Conservation (phyloP, 2,113 vertebrate genomes). For the Muntiacus muntjak region DNA sequence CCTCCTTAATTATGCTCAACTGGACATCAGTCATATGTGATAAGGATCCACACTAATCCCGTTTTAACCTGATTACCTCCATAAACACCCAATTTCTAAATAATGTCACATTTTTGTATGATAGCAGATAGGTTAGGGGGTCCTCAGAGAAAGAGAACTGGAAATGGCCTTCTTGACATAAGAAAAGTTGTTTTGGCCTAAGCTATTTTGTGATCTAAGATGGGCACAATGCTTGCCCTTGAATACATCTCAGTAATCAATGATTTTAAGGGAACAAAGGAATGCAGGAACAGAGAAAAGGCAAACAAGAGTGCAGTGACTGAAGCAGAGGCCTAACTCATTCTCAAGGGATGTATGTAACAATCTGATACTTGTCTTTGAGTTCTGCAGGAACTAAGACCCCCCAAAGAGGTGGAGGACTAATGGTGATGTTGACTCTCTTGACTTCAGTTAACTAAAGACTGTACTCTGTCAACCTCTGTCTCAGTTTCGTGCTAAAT, state of each 20-base stretch:
- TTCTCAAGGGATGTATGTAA: background rate
- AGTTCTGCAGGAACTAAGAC: background rate
- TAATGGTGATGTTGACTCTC: background rate
- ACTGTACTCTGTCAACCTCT: background rate
- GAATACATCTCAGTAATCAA: background rate
- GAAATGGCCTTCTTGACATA: background rate
- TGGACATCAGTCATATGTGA: background rate
- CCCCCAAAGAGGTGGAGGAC: no score
- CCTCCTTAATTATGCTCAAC: no score
- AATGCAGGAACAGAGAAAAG: background rate
- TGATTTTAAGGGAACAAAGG: background rate
- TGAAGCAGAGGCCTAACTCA: background rate
- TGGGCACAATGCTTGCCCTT: background rate
- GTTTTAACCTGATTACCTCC: background rate
- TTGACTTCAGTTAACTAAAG: background rate
- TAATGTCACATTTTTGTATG: background rate
- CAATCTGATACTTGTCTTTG: background rate
- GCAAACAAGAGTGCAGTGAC: background rate
- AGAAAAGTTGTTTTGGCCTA: background rate
- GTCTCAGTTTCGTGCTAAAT: background rate
- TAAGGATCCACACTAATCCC: background rate
- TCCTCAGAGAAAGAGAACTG: background rate
- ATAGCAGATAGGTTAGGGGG: background rate
- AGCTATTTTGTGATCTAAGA: background rate
- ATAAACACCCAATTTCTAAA: background rate